A percentile compares a stretch with the other conserved stretches of the same genome.
Evolutionary conservation across 2,888 invertebrate genomes (phyloP).

Genomic region (Torymus texanus): DNA sequence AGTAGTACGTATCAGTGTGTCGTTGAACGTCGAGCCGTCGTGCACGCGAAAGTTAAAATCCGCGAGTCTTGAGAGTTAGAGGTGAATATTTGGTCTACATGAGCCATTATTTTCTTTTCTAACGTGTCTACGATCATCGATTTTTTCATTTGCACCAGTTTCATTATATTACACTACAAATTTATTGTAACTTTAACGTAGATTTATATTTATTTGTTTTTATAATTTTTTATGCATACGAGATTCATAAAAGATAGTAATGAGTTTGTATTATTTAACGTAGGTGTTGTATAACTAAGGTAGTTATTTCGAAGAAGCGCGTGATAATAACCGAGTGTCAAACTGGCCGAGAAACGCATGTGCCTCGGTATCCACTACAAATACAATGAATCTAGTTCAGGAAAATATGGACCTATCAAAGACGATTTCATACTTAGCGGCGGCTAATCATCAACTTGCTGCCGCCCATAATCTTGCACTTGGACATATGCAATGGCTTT

Average conservation of each 20-base stretch:
- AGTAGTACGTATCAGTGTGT: conserved; percentile 42
- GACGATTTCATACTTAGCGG: conserved; percentile 70
- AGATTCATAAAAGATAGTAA: no score
- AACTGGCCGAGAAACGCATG: no score
- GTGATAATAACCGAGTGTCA: no score
- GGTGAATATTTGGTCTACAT: conserved; percentile 4
- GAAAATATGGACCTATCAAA: conserved; percentile 68
- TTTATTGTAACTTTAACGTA: no score
- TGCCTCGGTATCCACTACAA: background rate
- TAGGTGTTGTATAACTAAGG: conserved; percentile 16
- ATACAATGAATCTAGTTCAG: conserved; percentile 41
- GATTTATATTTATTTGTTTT: no score
- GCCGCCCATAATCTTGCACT: conserved; percentile 67
- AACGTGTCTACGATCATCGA: no score
- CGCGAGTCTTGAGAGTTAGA: background rate
- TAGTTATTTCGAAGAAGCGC: background rate
- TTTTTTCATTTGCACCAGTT: no score
- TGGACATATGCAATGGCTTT: conserved; percentile 58
- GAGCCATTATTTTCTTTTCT: no score
- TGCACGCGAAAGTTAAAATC: background rate
- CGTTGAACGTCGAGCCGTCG: conserved; percentile 30
- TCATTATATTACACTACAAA: no score
- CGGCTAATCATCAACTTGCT: conserved; percentile 72
- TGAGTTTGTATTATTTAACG: background rate
- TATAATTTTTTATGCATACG: no score